Evolutionary conservation across 2,113 vertebrate species (phyloP), one percentile per base, ranked within the genome.

Genomic region (Plecotus auritus): DNA sequence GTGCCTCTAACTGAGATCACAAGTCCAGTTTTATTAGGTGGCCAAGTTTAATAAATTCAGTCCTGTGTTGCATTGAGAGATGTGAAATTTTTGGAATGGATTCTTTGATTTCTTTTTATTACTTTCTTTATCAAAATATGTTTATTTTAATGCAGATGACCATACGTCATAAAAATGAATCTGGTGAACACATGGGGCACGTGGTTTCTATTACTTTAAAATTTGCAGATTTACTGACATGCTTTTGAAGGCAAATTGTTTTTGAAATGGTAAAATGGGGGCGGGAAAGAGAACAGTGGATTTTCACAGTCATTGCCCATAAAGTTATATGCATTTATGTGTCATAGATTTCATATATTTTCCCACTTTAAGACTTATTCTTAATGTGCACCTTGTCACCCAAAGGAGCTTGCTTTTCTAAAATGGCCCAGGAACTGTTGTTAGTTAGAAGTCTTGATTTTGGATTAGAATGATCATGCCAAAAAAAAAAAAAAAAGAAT

Each of bases 31-130:
- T 97, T 59, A 77, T 88, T 92, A 89, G 61, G 77, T 70, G 96
- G 51, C 45, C 67, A 89, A 28, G 32, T 91, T 95, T 96, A 84
- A 90, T 95, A 89, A 82, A 42, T 70, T 85, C 92, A 90, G 56
- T 61, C 26, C 92, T 1, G 1, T 88, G 81, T 92, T 88, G 61
- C 18, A n/a, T 28, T 66, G 61, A 86, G 88, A 93, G 93, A 76
- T 70, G 37, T 96, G 87, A 92, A 74, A 32, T 87, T 72, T 83
- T 88, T 88, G 90, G 77, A 88, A 87, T 88, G 69, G n/a, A 89
- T 93, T 76, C 76, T 96, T 95, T 96, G 94, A 97, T 95, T 95
- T 95, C 82, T 85, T 96, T 95, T 95, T 82, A 95, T 97, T 96
- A 49, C 82, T 96, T 96, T 78, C 85, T 95, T 96, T 96, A 97